phyloP scores from a whole-genome alignment of 2,113 vertebrate genomes.

The Peromyscus maniculatus region DNA sequence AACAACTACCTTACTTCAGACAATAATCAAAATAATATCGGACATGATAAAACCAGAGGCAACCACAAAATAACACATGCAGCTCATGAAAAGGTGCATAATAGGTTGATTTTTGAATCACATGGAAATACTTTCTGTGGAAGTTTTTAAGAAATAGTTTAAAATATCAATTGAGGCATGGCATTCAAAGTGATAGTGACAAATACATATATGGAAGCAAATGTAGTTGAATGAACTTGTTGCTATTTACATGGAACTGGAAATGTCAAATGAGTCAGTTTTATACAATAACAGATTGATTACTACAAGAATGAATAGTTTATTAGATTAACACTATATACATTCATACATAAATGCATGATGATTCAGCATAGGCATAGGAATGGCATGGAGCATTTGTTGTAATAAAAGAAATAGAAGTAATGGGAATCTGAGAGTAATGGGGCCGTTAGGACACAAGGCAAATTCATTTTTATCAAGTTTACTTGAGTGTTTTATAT shows the following conservation, averaged over 20 bases:
- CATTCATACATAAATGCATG: background rate
- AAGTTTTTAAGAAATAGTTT: no score
- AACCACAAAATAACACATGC: background rate
- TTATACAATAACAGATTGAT: background rate
- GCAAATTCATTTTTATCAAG: background rate
- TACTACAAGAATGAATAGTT: background rate
- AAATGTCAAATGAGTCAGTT: background rate
- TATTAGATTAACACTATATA: background rate
- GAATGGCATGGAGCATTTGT: background rate
- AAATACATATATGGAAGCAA: background rate
- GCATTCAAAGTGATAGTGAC: background rate
- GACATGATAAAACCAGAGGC: background rate
- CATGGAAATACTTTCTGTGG: background rate
- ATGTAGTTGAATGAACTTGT: background rate
- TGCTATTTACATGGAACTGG: background rate
- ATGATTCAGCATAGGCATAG: no score
- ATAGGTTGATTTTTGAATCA: background rate
- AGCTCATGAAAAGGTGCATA: background rate
- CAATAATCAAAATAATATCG: background rate
- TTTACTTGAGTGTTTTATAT: background rate
- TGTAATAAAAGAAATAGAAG: background rate
- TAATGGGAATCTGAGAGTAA: background rate
- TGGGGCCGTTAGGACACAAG: no score
- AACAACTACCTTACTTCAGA: background rate
- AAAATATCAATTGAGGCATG: background rate